These are phyloP conservation scores for Aphidoletes aphidimyza DNA, from an alignment of 2,888 invertebrate genomes.

Conservation along the genomic window DNA sequence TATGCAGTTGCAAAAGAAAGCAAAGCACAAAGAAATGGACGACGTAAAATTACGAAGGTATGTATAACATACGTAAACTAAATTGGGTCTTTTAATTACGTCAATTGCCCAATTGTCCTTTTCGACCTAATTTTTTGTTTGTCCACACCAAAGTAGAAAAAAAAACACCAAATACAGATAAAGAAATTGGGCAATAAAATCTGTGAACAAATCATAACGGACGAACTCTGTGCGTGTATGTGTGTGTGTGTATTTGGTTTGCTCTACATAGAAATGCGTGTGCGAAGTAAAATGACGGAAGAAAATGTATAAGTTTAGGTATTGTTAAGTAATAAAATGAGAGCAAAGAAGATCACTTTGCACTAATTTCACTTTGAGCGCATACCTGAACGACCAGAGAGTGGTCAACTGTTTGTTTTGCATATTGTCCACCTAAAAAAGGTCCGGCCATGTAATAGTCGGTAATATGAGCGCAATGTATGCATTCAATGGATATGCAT, in stretches of 20 bases:
- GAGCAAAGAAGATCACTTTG: neutral
- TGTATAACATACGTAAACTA: constrained; percentile 19
- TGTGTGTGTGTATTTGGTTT: neutral
- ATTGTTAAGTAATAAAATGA: too few species aligned
- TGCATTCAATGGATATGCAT: neutral
- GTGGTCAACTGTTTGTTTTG: neutral
- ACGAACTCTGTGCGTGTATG: neutral
- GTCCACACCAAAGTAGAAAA: neutral
- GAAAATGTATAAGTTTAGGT: too few species aligned
- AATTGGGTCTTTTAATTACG: constrained; percentile 38
- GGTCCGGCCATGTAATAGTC: neutral
- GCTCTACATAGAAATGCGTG: neutral
- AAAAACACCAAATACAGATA: neutral
- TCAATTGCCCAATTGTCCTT: constrained; percentile 17
- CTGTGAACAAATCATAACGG: neutral
- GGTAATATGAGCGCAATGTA: neutral
- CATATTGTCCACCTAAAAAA: neutral
- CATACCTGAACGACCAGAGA: too few species aligned
- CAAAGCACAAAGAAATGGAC: neutral
- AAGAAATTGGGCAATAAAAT: neutral
- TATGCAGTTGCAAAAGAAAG: too few species aligned
- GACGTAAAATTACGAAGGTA: constrained; percentile 26
- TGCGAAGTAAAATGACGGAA: neutral
- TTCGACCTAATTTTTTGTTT: constrained; percentile 8
- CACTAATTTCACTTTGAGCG: neutral